These are phyloP conservation scores for Listronotus oregonensis DNA, from an alignment of 1,140 invertebrate genomes.

Conservation along the genomic window DNA sequence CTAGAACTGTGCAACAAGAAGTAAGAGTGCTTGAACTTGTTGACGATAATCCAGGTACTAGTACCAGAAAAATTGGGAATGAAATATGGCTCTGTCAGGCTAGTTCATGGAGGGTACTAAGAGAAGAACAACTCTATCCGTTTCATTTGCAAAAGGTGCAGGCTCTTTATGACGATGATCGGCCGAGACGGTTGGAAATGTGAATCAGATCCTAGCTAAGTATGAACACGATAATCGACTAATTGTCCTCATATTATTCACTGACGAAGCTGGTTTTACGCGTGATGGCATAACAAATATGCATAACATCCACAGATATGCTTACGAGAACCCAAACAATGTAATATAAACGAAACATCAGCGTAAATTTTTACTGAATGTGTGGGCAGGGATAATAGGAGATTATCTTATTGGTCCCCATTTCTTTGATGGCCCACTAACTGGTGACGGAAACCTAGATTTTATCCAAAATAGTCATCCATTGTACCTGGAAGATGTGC, in stretches of 20 bases:
- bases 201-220: no score
- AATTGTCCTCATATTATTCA: slow-evolving; percentile 44
- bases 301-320: slow-evolving; percentile 54
- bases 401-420: slow-evolving; percentile 51
- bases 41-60: not conserved
- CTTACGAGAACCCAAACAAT: slow-evolving; percentile 52
- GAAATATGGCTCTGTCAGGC: not conserved
- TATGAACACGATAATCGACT: no score
- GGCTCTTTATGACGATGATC: slow-evolving; percentile 24
- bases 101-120: slow-evolving; percentile 9
- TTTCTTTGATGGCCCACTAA: slow-evolving; percentile 47
- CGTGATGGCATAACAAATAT: slow-evolving; percentile 50
- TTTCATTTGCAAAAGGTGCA: slow-evolving; percentile 32
- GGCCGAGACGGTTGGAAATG: slow-evolving; percentile 42
- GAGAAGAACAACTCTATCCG: slow-evolving; percentile 21
- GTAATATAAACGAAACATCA: slow-evolving; percentile 47
- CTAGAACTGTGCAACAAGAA: not conserved
- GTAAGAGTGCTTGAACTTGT: not conserved
- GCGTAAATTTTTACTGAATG: slow-evolving; percentile 45
- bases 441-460: slow-evolving; percentile 45
- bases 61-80: not conserved
- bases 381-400: slow-evolving; percentile 48
- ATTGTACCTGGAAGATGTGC: slow-evolving; percentile 42
- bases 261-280: slow-evolving; percentile 52
- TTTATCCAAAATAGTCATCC: slow-evolving; percentile 46